A percentile compares a stretch with the other conserved stretches of the same genome.
phyloP scores from a whole-genome alignment of 1,140 invertebrate genomes.

The Octopus sinensis region DNA sequence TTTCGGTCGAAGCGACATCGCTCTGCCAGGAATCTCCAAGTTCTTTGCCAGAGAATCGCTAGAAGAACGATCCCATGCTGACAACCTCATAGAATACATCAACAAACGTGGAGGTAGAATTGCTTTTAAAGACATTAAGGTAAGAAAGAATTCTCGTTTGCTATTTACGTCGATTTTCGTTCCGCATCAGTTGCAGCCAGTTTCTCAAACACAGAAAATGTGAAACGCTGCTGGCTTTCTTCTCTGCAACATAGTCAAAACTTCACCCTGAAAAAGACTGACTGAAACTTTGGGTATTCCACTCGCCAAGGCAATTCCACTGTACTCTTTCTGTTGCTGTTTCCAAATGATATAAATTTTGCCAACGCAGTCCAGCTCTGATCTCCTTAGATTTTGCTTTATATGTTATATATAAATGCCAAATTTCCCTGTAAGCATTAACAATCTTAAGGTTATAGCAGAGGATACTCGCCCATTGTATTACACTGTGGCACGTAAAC shows the following conservation, averaged over 20 bases:
- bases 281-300: background rate
- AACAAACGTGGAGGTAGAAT: slow-evolving; percentile 75
- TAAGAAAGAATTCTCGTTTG: slow-evolving; percentile 18
- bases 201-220: background rate
- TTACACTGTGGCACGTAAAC: too few species aligned
- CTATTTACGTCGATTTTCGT: background rate
- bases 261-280: background rate
- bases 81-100: slow-evolving; percentile 85
- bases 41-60: slow-evolving; percentile 79
- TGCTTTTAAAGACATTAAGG: slow-evolving; percentile 33
- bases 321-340: background rate
- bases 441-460: too few species aligned
- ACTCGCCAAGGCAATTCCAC: background rate
- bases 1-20: slow-evolving; percentile 75
- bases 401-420: too few species aligned
- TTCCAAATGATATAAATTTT: background rate
- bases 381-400: too few species aligned
- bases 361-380: too few species aligned
- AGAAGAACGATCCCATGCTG: slow-evolving; percentile 86
- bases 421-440: too few species aligned
- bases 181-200: background rate
- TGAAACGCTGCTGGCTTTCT: slow-evolving; percentile 22
- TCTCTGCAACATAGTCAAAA: slow-evolving; percentile 42
- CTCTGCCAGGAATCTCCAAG: slow-evolving; percentile 84
- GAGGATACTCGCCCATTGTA: too few species aligned